Conservation (phyloP, 1,140 invertebrate species). For the Halyomorpha halys region DNA sequence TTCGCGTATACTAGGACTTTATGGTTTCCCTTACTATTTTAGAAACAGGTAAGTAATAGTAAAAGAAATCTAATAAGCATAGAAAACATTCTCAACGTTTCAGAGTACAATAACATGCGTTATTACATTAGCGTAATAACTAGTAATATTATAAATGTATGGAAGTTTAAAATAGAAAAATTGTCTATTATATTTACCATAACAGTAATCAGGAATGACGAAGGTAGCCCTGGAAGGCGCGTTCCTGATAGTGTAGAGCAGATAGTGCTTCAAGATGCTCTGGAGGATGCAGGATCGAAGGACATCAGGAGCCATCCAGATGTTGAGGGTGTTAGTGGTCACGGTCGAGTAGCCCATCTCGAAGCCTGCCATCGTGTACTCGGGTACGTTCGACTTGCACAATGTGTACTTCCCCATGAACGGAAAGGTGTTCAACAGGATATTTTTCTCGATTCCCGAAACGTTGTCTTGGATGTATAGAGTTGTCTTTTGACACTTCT, state of each 20-base stretch:
- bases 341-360: slow-evolving; percentile 65
- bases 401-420: slow-evolving; percentile 67
- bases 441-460: slow-evolving; percentile 50
- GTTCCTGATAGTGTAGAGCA: not conserved
- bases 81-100: too few relatives aligned
- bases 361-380: slow-evolving; percentile 65
- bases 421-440: slow-evolving; percentile 56
- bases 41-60: too few relatives aligned
- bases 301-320: slow-evolving; percentile 85
- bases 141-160: too few relatives aligned
- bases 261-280: not conserved
- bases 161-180: too few relatives aligned
- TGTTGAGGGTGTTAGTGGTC: slow-evolving; percentile 62
- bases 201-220: not conserved
- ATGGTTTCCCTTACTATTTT: too few relatives aligned
- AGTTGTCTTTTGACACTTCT: slow-evolving; percentile 40
- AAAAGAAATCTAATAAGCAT: too few relatives aligned
- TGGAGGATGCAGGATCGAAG: not conserved
- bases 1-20: too few relatives aligned
- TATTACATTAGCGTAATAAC: too few relatives aligned
- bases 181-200: not conserved
- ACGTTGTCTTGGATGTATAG: not conserved
- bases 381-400: slow-evolving; percentile 49
- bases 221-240: not conserved
- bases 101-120: too few relatives aligned